Conservation (phyloP, 2,888 invertebrate species). For the Drosophila fulvimacula region DNA sequence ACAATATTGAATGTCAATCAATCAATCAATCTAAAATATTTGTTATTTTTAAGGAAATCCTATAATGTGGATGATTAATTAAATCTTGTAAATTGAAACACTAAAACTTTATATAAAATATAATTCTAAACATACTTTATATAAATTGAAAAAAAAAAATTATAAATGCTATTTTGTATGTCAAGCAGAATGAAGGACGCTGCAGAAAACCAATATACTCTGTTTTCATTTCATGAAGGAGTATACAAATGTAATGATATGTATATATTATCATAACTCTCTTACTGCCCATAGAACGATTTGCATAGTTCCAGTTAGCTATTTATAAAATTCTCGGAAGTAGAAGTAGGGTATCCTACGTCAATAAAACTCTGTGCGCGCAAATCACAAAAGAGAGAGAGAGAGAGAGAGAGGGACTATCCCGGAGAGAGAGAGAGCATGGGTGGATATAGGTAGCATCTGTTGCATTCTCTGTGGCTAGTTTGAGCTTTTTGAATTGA, state of each 20-base stretch:
- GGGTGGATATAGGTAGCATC: slow-evolving; percentile 17
- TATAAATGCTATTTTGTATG: no score
- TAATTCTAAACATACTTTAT: no score
- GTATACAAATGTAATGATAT: no score
- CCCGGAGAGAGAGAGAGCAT: slow-evolving; percentile 10
- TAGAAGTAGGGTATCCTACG: neutral
- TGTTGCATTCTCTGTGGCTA: slow-evolving; percentile 39
- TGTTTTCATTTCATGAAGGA: neutral
- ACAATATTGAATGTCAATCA: neutral
- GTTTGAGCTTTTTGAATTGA: slow-evolving; percentile 60
- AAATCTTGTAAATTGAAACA: neutral
- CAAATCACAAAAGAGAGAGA: slow-evolving; percentile 3
- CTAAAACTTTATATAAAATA: no score
- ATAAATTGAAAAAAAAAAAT: no score
- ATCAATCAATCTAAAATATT: neutral
- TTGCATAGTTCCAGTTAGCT: no score
- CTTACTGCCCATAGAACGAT: no score
- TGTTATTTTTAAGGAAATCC: neutral
- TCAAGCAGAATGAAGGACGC: no score
- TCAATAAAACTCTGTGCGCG: neutral
- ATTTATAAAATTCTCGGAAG: no score
- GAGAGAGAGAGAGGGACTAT: neutral
- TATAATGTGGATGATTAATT: neutral
- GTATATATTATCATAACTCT: no score
- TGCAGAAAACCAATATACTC: neutral